Conservation (phyloP, 2,888 invertebrate species). For the Ochropleura plecta region DNA sequence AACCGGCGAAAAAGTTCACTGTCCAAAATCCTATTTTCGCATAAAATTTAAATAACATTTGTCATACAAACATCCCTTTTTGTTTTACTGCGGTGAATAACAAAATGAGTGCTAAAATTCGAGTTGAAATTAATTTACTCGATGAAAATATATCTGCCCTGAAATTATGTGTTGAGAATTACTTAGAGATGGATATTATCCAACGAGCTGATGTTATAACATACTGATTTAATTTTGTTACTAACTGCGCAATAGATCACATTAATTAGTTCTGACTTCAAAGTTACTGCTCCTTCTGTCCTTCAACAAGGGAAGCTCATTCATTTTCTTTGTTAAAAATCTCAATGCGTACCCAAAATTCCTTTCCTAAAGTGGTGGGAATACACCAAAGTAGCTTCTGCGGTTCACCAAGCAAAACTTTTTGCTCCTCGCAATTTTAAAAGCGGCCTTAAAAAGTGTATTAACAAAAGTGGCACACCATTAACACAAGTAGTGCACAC, state of each 20-base stretch:
- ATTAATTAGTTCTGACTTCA: not conserved
- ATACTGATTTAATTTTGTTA: conserved; percentile 3
- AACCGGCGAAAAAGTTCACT: conserved; percentile 58
- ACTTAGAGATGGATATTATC: conserved; percentile 6
- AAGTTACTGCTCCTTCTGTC: not conserved
- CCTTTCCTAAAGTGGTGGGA: conserved; percentile 8
- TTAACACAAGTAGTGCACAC: conserved; percentile 62
- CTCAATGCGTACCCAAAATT: conserved; percentile 13
- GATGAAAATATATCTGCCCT: conserved; percentile 23
- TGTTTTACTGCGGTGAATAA: conserved; percentile 41
- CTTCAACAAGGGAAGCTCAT: conserved; percentile 4
- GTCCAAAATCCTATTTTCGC: conserved; percentile 56
- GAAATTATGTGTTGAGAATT: conserved; percentile 16
- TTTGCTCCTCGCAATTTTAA: conserved; percentile 39
- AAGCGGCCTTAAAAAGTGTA: conserved; percentile 45
- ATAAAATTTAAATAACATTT: conserved; percentile 66
- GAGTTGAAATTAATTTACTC: conserved; percentile 36
- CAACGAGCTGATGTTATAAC: conserved; percentile 3
- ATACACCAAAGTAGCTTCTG: conserved; percentile 28
- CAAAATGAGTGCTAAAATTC: conserved; percentile 38
- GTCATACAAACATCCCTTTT: conserved; percentile 54
- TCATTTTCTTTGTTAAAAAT: conserved; percentile 10
- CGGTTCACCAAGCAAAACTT: conserved; percentile 28
- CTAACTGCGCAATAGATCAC: not conserved
- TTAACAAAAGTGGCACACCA: conserved; percentile 61